Conservation (phyloP, 1,140 invertebrate species). For the Drosophila mauritiana region DNA sequence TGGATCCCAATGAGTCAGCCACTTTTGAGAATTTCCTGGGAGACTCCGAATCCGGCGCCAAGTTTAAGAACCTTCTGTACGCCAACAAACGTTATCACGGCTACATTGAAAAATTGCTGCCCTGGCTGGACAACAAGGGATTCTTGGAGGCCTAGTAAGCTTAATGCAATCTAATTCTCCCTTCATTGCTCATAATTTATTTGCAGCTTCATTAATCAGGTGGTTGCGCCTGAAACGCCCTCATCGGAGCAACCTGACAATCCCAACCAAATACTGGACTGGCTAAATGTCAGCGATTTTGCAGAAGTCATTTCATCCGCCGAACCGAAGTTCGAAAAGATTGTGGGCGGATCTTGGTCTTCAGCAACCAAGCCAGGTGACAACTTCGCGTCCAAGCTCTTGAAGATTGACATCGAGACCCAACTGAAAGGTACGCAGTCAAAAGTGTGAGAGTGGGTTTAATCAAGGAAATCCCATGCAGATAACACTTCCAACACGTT, state of each 20-base stretch:
- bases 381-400: constrained; percentile 34
- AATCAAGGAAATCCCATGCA: not conserved
- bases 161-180: no score
- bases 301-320: constrained; percentile 24
- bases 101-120: constrained; percentile 60
- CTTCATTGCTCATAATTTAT: no score
- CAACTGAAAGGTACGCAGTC: constrained; percentile 37
- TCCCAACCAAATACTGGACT: constrained; percentile 11
- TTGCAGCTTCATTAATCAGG: not conserved
- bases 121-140: constrained; percentile 77
- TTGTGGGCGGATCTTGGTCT: constrained; percentile 20
- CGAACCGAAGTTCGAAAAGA: constrained; percentile 50
- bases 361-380: constrained; percentile 52
- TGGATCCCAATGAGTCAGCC: constrained; percentile 59
- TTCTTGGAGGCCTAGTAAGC: constrained; percentile 61
- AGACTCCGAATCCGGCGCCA: constrained; percentile 8
- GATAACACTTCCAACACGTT: constrained; percentile 31
- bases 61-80: constrained; percentile 67
- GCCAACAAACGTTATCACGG: constrained; percentile 45
- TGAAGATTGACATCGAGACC: constrained; percentile 35
- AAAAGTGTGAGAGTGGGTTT: not conserved
- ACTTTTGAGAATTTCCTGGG: constrained; percentile 69
- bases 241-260: not conserved
- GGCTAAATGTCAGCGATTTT: constrained; percentile 44
- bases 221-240: not conserved